Evolutionary conservation across 2,888 invertebrate species (phyloP).

Genomic region (Apodemia mormo): DNA sequence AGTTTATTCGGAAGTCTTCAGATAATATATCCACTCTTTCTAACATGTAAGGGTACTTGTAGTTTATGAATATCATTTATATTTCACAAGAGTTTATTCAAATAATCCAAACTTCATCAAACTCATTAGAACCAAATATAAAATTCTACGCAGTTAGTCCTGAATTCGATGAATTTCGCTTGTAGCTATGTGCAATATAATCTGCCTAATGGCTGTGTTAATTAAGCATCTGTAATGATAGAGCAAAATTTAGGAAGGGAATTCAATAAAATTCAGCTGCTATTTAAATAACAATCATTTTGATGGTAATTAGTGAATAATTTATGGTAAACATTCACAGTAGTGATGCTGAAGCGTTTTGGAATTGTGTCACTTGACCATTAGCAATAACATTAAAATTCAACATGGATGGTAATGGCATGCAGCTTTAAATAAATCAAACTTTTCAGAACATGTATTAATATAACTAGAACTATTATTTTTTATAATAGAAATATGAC

Average conservation of each 20-base stretch:
- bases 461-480: no score
- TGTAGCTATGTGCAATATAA: conserved; percentile 31
- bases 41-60: no score
- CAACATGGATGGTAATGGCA: not conserved
- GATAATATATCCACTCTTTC: no score
- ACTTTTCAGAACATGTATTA: not conserved
- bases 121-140: no score
- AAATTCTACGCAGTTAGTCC: no score
- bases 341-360: not conserved
- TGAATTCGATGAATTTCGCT: no score
- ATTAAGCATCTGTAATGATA: conserved; percentile 37
- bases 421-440: not conserved
- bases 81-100: no score
- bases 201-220: conserved; percentile 37
- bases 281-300: conserved; percentile 11
- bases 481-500: no score
- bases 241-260: conserved; percentile 34
- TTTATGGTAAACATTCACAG: not conserved
- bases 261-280: conserved; percentile 30
- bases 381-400: not conserved
- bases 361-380: not conserved
- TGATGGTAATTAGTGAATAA: conserved; percentile 6
- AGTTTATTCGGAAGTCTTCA: no score
- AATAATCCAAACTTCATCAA: no score
- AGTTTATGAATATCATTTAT: no score